A percentile compares a stretch with the other conserved stretches of the same genome.
phyloP scores from a whole-genome alignment of 2,888 invertebrate genomes.

The Germaria angustata region DNA sequence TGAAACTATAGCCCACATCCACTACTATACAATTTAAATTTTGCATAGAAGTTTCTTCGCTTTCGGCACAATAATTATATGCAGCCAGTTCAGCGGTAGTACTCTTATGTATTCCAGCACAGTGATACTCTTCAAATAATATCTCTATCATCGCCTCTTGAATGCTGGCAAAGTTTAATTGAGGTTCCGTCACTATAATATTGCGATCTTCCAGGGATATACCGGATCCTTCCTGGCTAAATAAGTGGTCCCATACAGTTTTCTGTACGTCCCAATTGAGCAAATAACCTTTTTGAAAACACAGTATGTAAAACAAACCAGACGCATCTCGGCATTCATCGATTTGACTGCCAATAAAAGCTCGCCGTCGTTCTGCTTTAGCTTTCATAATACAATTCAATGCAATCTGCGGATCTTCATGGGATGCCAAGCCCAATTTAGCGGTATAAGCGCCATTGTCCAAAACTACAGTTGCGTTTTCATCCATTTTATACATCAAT shows the following conservation, averaged over 20 bases:
- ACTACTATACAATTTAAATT: constrained; percentile 89
- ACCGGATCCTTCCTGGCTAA: constrained; percentile 91
- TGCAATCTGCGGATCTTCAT: constrained; percentile 86
- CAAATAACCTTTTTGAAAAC: constrained; percentile 96
- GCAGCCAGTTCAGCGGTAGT: constrained; percentile 91
- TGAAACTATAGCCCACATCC: constrained; percentile 97
- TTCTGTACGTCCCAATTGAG: constrained; percentile 97
- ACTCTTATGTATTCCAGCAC: constrained; percentile 88
- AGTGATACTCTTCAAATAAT: constrained; percentile 98
- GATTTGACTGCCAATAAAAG: constrained; percentile 96
- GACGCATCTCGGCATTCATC: constrained; percentile 98
- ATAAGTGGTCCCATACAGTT: constrained; percentile 97
- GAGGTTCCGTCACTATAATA: constrained; percentile 94
- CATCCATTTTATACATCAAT: constrained; percentile 64
- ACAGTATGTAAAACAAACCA: constrained; percentile 94
- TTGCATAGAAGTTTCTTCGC: constrained; percentile 80
- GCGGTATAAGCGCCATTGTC: constrained; percentile 94
- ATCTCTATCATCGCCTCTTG: constrained; percentile 97
- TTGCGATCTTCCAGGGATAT: constrained; percentile 89
- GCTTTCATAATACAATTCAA: constrained; percentile 99
- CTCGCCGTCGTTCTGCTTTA: constrained; percentile 95
- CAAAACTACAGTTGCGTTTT: constrained; percentile 81
- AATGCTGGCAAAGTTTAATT: constrained; percentile 94
- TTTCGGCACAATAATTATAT: constrained; percentile 82
- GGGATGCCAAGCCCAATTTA: constrained; percentile 90